phyloP scores from a whole-genome alignment of 1,140 invertebrate genomes.

The Lordiphosa clarofinis region DNA sequence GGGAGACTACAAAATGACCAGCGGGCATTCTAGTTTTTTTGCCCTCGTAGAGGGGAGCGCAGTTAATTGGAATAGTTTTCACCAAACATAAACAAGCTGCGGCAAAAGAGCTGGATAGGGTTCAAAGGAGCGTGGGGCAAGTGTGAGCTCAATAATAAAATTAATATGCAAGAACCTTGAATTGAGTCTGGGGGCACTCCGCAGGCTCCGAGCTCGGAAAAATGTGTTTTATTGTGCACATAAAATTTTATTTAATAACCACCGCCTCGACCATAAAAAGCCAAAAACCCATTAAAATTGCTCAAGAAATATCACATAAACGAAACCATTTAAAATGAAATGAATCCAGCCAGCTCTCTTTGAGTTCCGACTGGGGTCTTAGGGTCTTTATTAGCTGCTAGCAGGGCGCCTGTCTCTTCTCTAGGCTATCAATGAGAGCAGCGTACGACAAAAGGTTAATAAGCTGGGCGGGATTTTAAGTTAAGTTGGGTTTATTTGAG shows the following conservation, averaged over 20 bases:
- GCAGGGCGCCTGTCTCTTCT: constrained; percentile 11
- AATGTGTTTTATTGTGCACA: constrained; percentile 15
- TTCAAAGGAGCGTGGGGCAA: not conserved
- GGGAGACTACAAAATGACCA: constrained; percentile 44
- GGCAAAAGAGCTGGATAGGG: not conserved
- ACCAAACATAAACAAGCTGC: constrained; percentile 52
- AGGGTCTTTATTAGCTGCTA: constrained; percentile 57
- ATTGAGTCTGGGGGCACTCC: constrained; percentile 13
- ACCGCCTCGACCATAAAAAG: constrained; percentile 52
- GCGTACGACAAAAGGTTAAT: constrained; percentile 3
- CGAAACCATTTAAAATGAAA: constrained; percentile 64
- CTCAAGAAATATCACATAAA: constrained; percentile 37
- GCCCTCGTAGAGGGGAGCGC: constrained; percentile 11
- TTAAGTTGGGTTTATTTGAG: not conserved
- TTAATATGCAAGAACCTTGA: constrained; percentile 38
- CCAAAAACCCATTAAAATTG: constrained; percentile 53
- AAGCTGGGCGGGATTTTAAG: constrained; percentile 1
- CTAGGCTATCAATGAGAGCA: not conserved
- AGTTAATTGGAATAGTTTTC: constrained; percentile 74
- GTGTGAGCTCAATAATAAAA: constrained; percentile 23
- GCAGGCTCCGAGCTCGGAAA: constrained; percentile 3
- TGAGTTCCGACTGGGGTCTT: constrained; percentile 17
- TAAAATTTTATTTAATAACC: constrained; percentile 76
- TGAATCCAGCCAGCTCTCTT: constrained; percentile 27
- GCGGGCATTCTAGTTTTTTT: constrained; percentile 43